Percentiles rank a stretch among this genome's conserved stretches.
Conservation (phyloP, 2,113 vertebrate species). For the Coturnix japonica region DNA sequence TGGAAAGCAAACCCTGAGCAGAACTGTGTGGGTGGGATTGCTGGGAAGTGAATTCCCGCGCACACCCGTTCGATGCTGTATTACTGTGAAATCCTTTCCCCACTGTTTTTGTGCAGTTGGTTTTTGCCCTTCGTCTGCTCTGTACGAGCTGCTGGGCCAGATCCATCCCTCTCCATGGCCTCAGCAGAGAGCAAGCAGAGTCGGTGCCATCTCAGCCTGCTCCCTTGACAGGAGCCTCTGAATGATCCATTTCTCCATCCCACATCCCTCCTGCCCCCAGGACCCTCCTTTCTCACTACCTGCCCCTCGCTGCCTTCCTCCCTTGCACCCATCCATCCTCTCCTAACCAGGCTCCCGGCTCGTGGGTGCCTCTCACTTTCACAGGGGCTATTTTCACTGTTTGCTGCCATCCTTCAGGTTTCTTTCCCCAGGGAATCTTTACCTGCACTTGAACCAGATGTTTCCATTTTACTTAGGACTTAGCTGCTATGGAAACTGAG, state of each 20-base stretch:
- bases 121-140: neutral
- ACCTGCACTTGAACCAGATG: conserved; percentile 73
- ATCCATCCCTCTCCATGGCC: neutral
- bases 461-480: conserved; percentile 77
- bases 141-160: neutral
- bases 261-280: neutral
- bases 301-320: neutral
- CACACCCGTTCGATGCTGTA: rapidly evolving
- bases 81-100: neutral
- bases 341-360: neutral
- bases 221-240: neutral
- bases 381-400: neutral
- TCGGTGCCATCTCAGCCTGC: rapidly evolving
- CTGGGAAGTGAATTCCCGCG: conserved; percentile 26
- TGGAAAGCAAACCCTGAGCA: conserved; percentile 23
- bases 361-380: neutral
- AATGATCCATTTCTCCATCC: neutral
- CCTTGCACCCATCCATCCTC: neutral
- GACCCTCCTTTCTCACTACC: neutral
- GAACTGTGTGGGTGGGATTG: conserved; percentile 48
- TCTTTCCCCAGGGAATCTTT: conserved; percentile 61
- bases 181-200: neutral
- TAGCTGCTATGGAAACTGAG: conserved; percentile 85
- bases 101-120: neutral
- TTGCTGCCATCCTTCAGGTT: conserved; percentile 50